Base-by-base conservation (phyloP, 2,113 vertebrate genomes). In the Pycnonotus jocosus region DNA sequence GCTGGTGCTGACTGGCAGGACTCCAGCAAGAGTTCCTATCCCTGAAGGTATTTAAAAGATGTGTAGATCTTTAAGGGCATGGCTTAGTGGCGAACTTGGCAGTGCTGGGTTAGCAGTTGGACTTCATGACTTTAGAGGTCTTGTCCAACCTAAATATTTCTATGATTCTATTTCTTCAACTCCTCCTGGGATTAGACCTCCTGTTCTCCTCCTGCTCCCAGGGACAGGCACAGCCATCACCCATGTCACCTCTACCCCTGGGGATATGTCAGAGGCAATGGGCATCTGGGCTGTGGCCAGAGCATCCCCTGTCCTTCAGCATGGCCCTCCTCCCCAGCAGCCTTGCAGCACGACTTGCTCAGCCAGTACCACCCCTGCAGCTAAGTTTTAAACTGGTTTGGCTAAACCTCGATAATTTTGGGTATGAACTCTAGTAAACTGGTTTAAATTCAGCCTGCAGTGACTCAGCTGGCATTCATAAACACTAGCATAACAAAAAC, bases 381-480 rank as follows among this genome's bases (percentile, higher is more conserved):
- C 1, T 2, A 58, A 22, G 20, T 60, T 95, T 92, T 86, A 60
- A 93, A 81, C 77, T 17, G 12, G 37, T 91, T 84, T 1, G 5
- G 65, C 9, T 93, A 88, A 95, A 88, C 31, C n/a, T 25, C 0
- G 0, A 45, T 86, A 80, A 92, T 86, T 95, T 91, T 90, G 88
- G 57, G 61, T 73, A 70, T 86, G 94, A 96, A 94, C 88, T 91
- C 85, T 3, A 73, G 79, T 90, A 95, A 95, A 86, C 85, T 70
- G 81, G 76, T 95, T 96, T 93, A 96, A 96, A 94, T 94, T 88
- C 90, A 83, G 79, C 64, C 79, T 51, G 19, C 3, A 2, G 42
- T 96, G 91, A 95, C 64, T 96, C 81, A 95, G 64, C 47, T 89
- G 78, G 87, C 68, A 83, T 88, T 87, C 93, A 95, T 90, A 95